These are phyloP conservation scores for Mycogona germanica DNA, from an alignment of 2,888 invertebrate genomes.

Conservation along the genomic window DNA sequence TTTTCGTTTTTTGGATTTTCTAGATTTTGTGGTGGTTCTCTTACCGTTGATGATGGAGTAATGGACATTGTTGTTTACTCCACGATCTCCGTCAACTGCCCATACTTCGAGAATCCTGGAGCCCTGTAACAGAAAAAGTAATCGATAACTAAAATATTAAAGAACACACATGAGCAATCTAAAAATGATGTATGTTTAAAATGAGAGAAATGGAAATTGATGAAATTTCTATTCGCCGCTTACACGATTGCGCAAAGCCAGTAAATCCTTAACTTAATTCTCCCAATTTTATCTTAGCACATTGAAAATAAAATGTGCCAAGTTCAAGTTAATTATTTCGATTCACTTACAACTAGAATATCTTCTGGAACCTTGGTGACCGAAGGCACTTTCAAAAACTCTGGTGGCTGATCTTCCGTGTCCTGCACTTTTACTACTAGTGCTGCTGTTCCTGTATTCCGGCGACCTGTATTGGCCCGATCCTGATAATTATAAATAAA, in stretches of 20 bases:
- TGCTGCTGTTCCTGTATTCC: conserved; percentile 76
- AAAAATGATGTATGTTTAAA: no score
- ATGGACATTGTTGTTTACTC: conserved; percentile 72
- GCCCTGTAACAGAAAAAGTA: conserved; percentile 21
- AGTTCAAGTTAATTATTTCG: neutral
- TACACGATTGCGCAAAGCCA: no score
- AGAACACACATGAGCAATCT: neutral
- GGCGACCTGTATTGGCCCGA: conserved; percentile 22
- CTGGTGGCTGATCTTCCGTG: conserved; percentile 83
- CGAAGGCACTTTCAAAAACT: conserved; percentile 72
- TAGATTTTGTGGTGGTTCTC: conserved; percentile 36
- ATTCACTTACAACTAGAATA: conserved; percentile 51
- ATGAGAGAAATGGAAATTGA: no score
- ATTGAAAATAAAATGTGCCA: neutral
- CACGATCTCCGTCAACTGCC: conserved; percentile 84
- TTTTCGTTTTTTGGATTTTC: no score
- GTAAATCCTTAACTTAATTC: no score
- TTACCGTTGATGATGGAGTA: conserved; percentile 59
- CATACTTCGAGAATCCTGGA: conserved; percentile 45
- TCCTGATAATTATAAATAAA: conserved; percentile 8
- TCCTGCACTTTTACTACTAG: conserved; percentile 75
- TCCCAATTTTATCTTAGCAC: no score
- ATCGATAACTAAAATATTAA: neutral
- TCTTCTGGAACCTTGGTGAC: conserved; percentile 82
- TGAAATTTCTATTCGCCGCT: no score